These are phyloP conservation scores for Falco punctatus DNA, from an alignment of 2,113 vertebrate genomes.

Conservation along the genomic window DNA sequence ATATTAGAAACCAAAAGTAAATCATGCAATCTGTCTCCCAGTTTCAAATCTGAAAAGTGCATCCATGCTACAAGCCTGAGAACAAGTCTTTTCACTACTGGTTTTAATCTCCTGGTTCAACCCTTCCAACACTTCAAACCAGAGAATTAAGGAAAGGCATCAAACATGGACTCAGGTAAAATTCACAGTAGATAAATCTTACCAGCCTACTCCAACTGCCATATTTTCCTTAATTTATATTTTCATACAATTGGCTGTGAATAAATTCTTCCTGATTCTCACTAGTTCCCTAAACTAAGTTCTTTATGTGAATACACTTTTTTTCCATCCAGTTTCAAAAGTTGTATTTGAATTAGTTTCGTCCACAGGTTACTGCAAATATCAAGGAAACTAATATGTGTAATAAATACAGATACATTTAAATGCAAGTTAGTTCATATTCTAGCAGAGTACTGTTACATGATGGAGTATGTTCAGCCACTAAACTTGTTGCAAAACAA, in stretches of 20 bases:
- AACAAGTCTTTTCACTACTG: neutral
- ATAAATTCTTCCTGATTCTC: neutral
- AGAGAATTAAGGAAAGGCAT: constrained; percentile 4
- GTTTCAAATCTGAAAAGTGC: neutral
- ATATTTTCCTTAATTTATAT: neutral
- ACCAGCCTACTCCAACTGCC: neutral
- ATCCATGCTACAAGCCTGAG: neutral
- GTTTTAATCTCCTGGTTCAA: neutral
- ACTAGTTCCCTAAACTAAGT: neutral
- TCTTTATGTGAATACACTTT: neutral
- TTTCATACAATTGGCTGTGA: neutral
- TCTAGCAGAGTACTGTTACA: neutral
- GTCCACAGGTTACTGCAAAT: neutral
- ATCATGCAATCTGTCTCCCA: neutral
- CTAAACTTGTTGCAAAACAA: neutral
- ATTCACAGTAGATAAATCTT: neutral
- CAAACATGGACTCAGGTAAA: neutral
- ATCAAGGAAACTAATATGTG: neutral
- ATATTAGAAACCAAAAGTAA: neutral
- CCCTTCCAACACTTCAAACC: neutral
- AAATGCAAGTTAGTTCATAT: neutral
- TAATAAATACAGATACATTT: neutral
- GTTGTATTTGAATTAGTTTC: neutral
- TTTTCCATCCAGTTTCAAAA: neutral
- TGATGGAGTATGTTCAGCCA: neutral